phyloP scores from a whole-genome alignment of 1,140 invertebrate genomes.

The Plectrocnemia conspersa region DNA sequence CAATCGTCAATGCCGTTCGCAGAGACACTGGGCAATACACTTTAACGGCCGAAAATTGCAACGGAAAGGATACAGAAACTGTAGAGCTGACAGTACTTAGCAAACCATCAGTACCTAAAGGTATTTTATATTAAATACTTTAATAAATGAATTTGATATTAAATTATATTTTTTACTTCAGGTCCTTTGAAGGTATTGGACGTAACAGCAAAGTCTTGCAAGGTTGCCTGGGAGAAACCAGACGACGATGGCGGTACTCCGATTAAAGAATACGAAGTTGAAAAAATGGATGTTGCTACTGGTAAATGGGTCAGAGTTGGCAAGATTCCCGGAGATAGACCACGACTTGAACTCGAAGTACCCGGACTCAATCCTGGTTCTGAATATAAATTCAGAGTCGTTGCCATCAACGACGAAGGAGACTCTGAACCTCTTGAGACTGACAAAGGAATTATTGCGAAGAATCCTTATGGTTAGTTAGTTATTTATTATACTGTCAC shows the following conservation, averaged over 20 bases:
- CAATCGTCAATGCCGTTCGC: constrained; percentile 73
- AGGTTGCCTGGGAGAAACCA: constrained; percentile 84
- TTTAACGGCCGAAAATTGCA: constrained; percentile 81
- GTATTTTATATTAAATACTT: constrained; percentile 33
- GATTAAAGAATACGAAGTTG: constrained; percentile 91
- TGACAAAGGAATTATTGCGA: constrained; percentile 79
- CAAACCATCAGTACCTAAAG: constrained; percentile 79
- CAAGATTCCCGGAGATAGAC: constrained; percentile 63
- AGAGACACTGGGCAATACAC: constrained; percentile 91
- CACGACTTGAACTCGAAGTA: constrained; percentile 79
- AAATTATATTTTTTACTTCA: constrained; percentile 26
- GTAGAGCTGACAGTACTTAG: constrained; percentile 88
- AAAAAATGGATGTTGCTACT: constrained; percentile 87
- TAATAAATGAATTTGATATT: not conserved
- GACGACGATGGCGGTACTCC: constrained; percentile 91
- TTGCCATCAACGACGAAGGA: constrained; percentile 92
- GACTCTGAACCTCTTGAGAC: constrained; percentile 90
- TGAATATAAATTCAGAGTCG: constrained; percentile 95
- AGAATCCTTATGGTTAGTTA: constrained; percentile 89
- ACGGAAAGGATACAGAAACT: constrained; percentile 83
- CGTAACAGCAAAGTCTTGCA: constrained; percentile 80
- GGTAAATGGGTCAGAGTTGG: constrained; percentile 88
- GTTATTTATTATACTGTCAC: not conserved
- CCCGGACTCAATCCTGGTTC: constrained; percentile 84
- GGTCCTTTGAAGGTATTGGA: constrained; percentile 83